phyloP scores from a whole-genome alignment of 2,113 vertebrate genomes.

The Geothlypis trichas region DNA sequence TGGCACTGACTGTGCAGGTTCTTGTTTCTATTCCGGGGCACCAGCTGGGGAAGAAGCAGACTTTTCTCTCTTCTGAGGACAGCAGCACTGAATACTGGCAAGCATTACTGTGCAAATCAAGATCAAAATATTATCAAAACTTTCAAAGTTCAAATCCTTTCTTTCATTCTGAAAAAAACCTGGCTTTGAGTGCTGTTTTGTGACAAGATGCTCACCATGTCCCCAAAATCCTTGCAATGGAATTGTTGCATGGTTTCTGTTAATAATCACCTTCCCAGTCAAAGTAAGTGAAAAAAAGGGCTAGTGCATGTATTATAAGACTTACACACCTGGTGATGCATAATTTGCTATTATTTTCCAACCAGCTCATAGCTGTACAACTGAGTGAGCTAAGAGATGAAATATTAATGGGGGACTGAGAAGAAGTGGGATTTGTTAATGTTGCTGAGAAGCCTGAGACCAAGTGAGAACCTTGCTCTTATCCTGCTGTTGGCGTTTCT shows the following conservation, averaged over 20 bases:
- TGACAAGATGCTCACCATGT: not conserved
- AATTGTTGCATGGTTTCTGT: not conserved
- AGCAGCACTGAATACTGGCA: not conserved
- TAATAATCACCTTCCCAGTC: not conserved
- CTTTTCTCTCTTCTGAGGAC: not conserved
- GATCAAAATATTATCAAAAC: not conserved
- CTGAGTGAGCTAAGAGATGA: not conserved
- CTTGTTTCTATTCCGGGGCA: not conserved
- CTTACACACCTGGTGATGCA: not conserved
- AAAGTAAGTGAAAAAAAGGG: not conserved
- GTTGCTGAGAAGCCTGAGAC: not conserved
- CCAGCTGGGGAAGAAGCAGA: not conserved
- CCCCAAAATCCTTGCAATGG: accelerated
- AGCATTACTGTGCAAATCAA: not conserved
- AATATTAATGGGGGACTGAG: not conserved
- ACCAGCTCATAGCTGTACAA: not conserved
- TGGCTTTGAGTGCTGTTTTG: not conserved
- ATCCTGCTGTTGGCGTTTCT: not conserved
- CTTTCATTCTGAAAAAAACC: not conserved
- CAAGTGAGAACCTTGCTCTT: not conserved
- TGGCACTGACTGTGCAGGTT: not conserved
- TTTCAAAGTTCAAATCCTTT: not conserved
- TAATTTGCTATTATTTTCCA: not conserved
- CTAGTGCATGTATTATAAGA: not conserved
- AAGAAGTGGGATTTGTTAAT: not conserved